Percentiles rank a stretch among this genome's conserved stretches.
phyloP scores from a whole-genome alignment of 2,888 invertebrate species.

The Oscheius myriophilus region DNA sequence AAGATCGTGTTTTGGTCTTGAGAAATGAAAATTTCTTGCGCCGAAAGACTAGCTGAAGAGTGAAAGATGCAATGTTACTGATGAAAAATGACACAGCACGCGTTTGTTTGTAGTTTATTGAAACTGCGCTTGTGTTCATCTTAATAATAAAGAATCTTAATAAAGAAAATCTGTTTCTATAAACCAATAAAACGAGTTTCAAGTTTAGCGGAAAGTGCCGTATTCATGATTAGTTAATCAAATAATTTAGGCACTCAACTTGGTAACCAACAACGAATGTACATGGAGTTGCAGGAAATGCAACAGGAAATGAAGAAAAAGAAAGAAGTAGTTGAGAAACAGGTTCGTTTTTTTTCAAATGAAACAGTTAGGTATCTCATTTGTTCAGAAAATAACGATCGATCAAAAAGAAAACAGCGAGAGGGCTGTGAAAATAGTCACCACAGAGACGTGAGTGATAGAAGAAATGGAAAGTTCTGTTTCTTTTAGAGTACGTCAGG shows the following conservation, averaged over 20 bases:
- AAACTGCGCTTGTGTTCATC: no score
- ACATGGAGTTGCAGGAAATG: slow-evolving; percentile 2
- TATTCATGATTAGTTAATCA: no score
- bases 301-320: neutral
- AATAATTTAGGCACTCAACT: slow-evolving; percentile 22
- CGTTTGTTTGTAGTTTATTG: no score
- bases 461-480: neutral
- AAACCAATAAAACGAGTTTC: no score
- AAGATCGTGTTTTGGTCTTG: no score
- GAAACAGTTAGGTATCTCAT: neutral
- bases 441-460: slow-evolving; percentile 9
- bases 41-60: no score
- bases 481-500: slow-evolving; percentile 6
- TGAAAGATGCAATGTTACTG: no score
- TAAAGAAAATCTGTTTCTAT: no score
- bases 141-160: no score
- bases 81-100: no score
- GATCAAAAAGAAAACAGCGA: slow-evolving; percentile 16
- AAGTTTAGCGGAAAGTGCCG: no score
- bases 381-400: neutral
- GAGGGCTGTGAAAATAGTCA: slow-evolving; percentile 5
- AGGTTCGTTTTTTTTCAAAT: neutral
- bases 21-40: no score
- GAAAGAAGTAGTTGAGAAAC: neutral
- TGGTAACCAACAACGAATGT: slow-evolving; percentile 5